Evolutionary conservation across 2,888 invertebrate genomes (phyloP), one percentile per base, ranked within the genome.

Genomic region (Rhyacophila evoluta): DNA sequence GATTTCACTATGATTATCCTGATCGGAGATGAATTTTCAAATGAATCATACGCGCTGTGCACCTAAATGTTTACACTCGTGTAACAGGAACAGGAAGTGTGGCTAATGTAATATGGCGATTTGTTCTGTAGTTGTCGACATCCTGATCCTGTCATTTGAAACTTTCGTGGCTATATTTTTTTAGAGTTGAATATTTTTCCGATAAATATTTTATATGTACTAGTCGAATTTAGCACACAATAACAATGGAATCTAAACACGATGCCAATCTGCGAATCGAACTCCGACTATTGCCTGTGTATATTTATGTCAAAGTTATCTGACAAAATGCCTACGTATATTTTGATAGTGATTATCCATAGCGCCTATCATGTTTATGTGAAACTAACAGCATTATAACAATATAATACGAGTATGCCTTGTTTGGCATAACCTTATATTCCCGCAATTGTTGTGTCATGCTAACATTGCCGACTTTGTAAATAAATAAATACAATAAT

Each of bases 11-110:
- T 69, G 8, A 55, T 10, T 55, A 19, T 41, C 25, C 39, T 12
- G 25, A 33, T 36, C 33, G 39, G n/a, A 15, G 28, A 36, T 41
- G 8, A 25, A 25, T 10, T 11, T 69, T 25, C 10, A 25, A 73
- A 69, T 69, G 10, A 38, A 8, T 15, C n/a, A 68, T 27, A 8
- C 27, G 39, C 71, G 8, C 28, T 19, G 11, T 39, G 37, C 19
- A 37, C 74, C 27, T 41, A 41, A 74, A 75, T 83, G 88, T 87
- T 88, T 88, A 88, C 88, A 88, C 85, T 85, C 83, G 83, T 75
- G 83, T 83, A 86, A 91, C 91, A 91, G 91, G 91, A 92, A 92
- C 90, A 91, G 91, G 91, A 92, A 91, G 90, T 89, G 87, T 86
- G 82, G 84, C 85, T 87, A 90, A 87, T 84, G 87, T 89, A 89